Base-by-base conservation (phyloP, 2,888 invertebrate genomes). In the Heteropelma amictum region DNA sequence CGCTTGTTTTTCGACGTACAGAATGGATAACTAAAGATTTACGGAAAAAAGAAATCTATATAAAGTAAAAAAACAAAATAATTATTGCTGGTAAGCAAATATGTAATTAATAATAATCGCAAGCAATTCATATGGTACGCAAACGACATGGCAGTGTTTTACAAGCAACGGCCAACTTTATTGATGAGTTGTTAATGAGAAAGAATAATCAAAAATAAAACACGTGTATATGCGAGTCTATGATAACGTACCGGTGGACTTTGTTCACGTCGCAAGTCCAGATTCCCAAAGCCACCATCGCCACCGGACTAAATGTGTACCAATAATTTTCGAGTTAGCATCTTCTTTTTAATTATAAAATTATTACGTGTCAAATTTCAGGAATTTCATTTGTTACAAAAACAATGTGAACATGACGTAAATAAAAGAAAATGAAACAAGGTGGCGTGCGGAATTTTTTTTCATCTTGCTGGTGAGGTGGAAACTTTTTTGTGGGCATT, bases 21-120 rank as follows among this genome's bases (percentile, higher is more conserved):
- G 93, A 93, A 92, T 93, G 93, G 92, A 93, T 93, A 89, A 92
- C 91, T 12, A 72, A 71, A 72, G 33, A 45, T 47, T 35, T 23
- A n/a, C 51, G 42, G 17, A 53, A 54, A 61, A 79, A 28, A 63
- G 19, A 14, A 30, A 51, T 19, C 53, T 70, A 80, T 74, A 35
- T 58, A 40, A 8, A 23, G 10, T 30, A 26, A 33, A 35, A 45
- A 51, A 23, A 51, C 30, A 23, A 60, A 58, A 60, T 10, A 51
- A n/a, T n/a, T n/a, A n/a, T n/a, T n/a, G n/a, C n/a, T n/a, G n/a
- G n/a, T n/a, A n/a, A n/a, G n/a, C n/a, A n/a, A n/a, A n/a, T n/a
- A n/a, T n/a, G n/a, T n/a, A n/a, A n/a, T n/a, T n/a, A n/a, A n/a
- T n/a, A n/a, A n/a, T n/a, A n/a, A n/a, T n/a, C n/a, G n/a, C n/a